phyloP scores from a whole-genome alignment of 1,140 invertebrate species.

The Artemia franciscana region DNA sequence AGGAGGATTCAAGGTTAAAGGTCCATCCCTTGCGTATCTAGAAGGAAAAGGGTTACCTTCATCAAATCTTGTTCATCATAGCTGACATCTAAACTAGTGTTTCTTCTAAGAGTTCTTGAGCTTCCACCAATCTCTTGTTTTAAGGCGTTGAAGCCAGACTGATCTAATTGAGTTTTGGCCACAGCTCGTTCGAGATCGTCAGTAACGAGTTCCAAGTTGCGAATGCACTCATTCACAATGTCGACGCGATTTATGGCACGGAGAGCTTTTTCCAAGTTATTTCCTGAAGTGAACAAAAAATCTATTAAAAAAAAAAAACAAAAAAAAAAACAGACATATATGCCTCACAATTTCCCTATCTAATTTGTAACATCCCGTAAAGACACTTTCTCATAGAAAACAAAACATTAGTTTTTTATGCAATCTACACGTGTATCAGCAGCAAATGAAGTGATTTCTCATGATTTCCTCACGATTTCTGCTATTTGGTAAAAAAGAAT shows the following conservation, averaged over 20 bases:
- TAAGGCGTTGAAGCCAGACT: conserved; percentile 45
- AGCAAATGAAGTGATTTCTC: too few species aligned
- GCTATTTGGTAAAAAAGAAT: too few species aligned
- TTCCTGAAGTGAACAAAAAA: conserved; percentile 26
- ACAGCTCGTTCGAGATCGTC: conserved; percentile 52
- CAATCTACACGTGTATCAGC: too few species aligned
- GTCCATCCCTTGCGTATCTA: too few species aligned
- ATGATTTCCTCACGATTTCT: too few species aligned
- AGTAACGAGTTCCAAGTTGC: conserved; percentile 39
- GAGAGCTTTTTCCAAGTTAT: conserved; percentile 63
- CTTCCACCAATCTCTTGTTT: conserved; percentile 41
- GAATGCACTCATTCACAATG: conserved; percentile 71
- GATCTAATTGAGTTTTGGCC: conserved; percentile 45
- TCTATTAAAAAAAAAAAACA: neutral
- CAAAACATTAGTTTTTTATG: too few species aligned
- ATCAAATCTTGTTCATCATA: conserved; percentile 43
- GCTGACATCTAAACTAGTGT: conserved; percentile 33
- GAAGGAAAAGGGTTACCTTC: conserved; percentile 28
- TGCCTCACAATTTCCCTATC: too few species aligned
- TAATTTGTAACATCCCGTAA: too few species aligned
- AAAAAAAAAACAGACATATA: too few species aligned
- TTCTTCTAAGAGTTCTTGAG: conserved; percentile 29
- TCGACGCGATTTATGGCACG: conserved; percentile 64
- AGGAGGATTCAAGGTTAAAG: too few species aligned
- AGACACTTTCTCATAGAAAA: too few species aligned